Evolutionary conservation across 1,140 invertebrate species (phyloP), one percentile per base, ranked within the genome.

Genomic region (Drosophila bocqueti): DNA sequence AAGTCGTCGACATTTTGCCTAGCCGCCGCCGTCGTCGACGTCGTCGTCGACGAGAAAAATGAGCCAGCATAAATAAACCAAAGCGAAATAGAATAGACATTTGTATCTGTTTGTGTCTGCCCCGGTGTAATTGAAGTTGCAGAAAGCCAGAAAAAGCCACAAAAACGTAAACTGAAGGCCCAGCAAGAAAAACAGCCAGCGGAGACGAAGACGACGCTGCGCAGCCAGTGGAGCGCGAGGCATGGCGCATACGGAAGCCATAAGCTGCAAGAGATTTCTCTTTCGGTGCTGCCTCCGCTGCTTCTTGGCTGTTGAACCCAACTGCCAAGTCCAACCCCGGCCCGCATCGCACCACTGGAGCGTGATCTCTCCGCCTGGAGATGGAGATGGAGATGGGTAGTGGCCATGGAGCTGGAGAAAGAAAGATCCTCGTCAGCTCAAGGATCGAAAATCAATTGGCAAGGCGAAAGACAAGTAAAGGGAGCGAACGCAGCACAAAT

Each of bases 1-100:
- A 87, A 87, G 83, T 87, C 83, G 83, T 87, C 83, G 83, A 87
- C 83, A 87, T 87, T 87, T 82, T 78, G 69, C 61, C 55, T 36
- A 66, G 36, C 38, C 36, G 61, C 38, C 61, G 46, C 34, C n/a
- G 62, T 29, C 7, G 21, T 9, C 38, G n/a, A n/a, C n/a, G 36
- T 10, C 24, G 36, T 26, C 24, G 38, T 36, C 47, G 54, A 13
- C n/a, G 36, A 68, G 82, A 69, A 85, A 81, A 81, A 85, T 79
- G 83, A 85, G 81, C 63, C 71, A 83, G 76, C 75, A 75, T 63
- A 83, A 83, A 79, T 79, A 82, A 78, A 83, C 45, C 60, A 50
- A 76, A 76, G 79, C 79, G 50, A 83, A 87, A 87, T 83, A 81
- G 80, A 83, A 83, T 89, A 86, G 76, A 83, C 83, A 81, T 63